A percentile compares a stretch with the other conserved stretches of the same genome.
phyloP scores from a whole-genome alignment of 2,797 vertebrate species.

The Bradypus variegatus region DNA sequence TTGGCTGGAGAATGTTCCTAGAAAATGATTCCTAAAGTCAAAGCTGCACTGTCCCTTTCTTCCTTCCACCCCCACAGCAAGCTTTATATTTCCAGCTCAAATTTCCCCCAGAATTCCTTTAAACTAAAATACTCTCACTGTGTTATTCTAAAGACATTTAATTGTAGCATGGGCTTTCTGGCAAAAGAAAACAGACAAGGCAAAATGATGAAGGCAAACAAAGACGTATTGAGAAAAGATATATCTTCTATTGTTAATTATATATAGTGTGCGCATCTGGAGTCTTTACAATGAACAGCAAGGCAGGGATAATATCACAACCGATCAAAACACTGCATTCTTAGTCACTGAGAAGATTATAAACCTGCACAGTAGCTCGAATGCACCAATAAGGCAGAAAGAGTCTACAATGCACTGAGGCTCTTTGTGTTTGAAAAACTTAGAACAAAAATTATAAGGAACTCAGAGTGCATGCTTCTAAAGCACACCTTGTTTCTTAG shows the following conservation, averaged over 20 bases:
- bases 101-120: slow-evolving; percentile 47
- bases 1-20: neutral
- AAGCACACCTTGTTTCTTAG: slow-evolving; percentile 1
- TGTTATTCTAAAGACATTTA: slow-evolving; percentile 64
- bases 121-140: slow-evolving; percentile 54
- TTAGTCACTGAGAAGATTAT: slow-evolving; percentile 61
- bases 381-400: slow-evolving; percentile 42
- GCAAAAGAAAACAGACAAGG: slow-evolving; percentile 64
- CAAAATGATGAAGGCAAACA: slow-evolving; percentile 61
- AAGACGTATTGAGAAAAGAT: slow-evolving; percentile 62
- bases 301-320: slow-evolving; percentile 61
- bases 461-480: neutral
- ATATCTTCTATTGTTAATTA: slow-evolving; percentile 65
- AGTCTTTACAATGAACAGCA: slow-evolving; percentile 56
- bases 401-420: slow-evolving; percentile 21
- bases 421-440: slow-evolving; percentile 17
- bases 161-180: slow-evolving; percentile 63
- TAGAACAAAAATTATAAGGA: slow-evolving; percentile 39
- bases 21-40: neutral
- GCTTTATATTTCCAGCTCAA: slow-evolving; percentile 40
- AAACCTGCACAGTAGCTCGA: slow-evolving; percentile 57
- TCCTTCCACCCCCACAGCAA: slow-evolving; percentile 14
- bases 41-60: slow-evolving; percentile 38
- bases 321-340: slow-evolving; percentile 62
- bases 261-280: slow-evolving; percentile 62